Base-by-base conservation (phyloP, 1,140 invertebrate species). In the Goniozus legneri region DNA sequence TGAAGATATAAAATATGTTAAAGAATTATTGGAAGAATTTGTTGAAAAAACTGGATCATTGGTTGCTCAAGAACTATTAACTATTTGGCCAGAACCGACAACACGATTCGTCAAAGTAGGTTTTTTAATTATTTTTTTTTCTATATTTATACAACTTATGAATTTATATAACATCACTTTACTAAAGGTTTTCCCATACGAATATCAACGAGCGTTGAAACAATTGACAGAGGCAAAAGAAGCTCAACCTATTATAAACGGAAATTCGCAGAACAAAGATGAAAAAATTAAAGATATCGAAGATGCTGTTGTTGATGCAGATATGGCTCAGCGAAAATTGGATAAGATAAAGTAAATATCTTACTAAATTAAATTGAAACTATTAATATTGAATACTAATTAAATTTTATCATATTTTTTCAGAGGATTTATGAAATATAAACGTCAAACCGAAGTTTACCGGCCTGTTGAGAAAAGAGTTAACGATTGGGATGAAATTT, bases 401-500 rank as follows among this genome's bases (percentile, higher is more conserved):
- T 20, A 39, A 33, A 19, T 41, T 30, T 8, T 10, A 16, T 40
- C 12, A 10, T 7, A 14, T 44, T 33, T 40, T 69, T 64, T 6
- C 47, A 86, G 88, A 54, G 96, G 96, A 34, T 99, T 98, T 75
- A 88, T 98, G 60, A 98, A 97, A 66, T 99, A 98, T 77, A 84
- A 86, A 43, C 80, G 97, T 38, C 91, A 97, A 63, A 88, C 85
- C 3, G 80, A 82, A 1, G 77, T 88, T 47, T 99, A 99, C 75
- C 82, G 95, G 21, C 79, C 87, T 12, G 85, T 87, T 0, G 86
- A 87, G 32, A 86, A 89, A 45, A 82, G 97, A 3, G 64, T 92
- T 38, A 86, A 93, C 50, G 95, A 99, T 71, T 99, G 95, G 95
- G 85, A 95, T 54, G 97, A 99, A 79, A 94, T 98, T 55, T 97